Evolutionary conservation across 2,888 invertebrate species (phyloP).

Genomic region (Tetanocera ferruginea): DNA sequence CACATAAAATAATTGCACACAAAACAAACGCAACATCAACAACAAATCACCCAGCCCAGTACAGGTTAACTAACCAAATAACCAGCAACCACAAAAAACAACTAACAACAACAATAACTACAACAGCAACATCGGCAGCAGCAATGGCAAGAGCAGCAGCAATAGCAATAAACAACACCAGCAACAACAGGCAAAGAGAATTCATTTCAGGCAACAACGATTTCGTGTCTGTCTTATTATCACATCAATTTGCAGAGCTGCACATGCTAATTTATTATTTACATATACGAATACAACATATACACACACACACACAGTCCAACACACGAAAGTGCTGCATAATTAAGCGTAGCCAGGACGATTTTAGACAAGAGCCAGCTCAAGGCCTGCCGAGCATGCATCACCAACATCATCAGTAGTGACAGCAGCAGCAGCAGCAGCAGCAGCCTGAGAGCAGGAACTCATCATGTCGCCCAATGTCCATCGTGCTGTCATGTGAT

Average conservation of each 20-base stretch:
- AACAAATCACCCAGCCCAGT: slow-evolving; percentile 4
- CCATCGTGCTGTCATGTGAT: background rate
- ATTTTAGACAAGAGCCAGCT: background rate
- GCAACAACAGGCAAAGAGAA: slow-evolving; percentile 2
- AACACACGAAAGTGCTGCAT: background rate
- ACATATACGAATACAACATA: slow-evolving; percentile 1
- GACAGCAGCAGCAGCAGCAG: background rate
- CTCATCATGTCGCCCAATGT: slow-evolving; percentile 21
- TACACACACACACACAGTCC: background rate
- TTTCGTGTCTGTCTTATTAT: slow-evolving; percentile 33
- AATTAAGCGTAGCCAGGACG: background rate
- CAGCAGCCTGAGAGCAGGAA: background rate
- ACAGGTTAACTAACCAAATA: background rate
- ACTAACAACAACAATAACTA: background rate
- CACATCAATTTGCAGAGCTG: slow-evolving; percentile 34
- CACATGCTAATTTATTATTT: slow-evolving; percentile 31
- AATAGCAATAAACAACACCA: background rate
- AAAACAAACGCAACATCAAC: background rate
- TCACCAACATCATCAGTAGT: background rate
- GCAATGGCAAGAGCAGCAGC: background rate
- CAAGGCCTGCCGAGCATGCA: background rate
- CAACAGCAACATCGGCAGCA: background rate
- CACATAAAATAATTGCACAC: slow-evolving; percentile 28
- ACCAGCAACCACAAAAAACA: slow-evolving; percentile 5
- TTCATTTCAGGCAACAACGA: slow-evolving; percentile 20